Evolutionary conservation across 2,797 vertebrate genomes (phyloP), one percentile per base, ranked within the genome.

Genomic region (Cossypha dichroa): DNA sequence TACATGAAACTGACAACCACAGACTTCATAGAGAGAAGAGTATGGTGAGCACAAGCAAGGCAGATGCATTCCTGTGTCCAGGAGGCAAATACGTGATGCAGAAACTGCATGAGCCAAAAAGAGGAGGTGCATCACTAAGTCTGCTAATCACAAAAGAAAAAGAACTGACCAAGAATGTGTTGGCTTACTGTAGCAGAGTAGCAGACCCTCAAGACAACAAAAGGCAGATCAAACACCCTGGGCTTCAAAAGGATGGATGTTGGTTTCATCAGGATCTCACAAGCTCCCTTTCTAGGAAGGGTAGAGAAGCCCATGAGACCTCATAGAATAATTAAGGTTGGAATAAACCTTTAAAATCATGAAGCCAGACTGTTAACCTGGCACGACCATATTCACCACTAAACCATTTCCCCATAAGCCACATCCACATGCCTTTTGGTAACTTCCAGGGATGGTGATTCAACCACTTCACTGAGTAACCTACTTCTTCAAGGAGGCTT

Each of bases 151-250:
- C 23, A 79, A 82, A 58, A 8, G 18, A 41, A 56, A 52, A 55
- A 13, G 5, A 72, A 26, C 9, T 58, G 13, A 2, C 1, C 29
- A 67, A 46, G 9, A 23, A 51, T 3, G 0, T n/a, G 4, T 22
- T 82, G 15, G 10, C 15, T 70, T 45, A 49, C 29, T 11, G 6
- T 28, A 29, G 62, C 11, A 56, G 15, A 31, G 11, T 17, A 43
- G 52, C 23, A 59, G 2, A 1, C 26, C 13, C 11, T 43, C 7
- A 73, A 31, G 55, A 87, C 58, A 64, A 7, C 16, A 69, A 64
- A 80, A 38, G 6, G 7, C 21, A 76, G 16, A 46, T 10, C 21
- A 60, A 55, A 78, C 13, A 34, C 14, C 10, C 12, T 59, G 20
- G 21, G 5, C 28, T 72, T 28, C 28, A 46, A 55, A 5, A 55